These are phyloP conservation scores for Eristalis tenax DNA, from an alignment of 2,888 invertebrate genomes.

Conservation along the genomic window DNA sequence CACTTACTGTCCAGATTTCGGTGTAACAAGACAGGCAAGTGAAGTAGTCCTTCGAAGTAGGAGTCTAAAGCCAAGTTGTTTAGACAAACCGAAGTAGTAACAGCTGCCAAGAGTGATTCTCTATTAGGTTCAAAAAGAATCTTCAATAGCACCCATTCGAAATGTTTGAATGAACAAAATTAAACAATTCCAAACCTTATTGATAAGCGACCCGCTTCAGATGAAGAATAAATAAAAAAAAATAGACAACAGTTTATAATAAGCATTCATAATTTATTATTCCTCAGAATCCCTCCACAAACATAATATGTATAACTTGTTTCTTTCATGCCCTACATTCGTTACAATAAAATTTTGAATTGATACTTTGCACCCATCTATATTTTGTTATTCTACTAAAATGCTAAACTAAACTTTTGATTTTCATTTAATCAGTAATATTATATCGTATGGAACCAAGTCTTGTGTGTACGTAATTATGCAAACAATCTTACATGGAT, in stretches of 20 bases:
- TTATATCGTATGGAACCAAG: conserved; percentile 44
- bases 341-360: conserved; percentile 49
- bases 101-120: too few species aligned
- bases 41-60: too few species aligned
- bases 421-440: conserved; percentile 13
- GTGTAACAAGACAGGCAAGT: too few species aligned
- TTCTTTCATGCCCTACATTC: conserved; percentile 11
- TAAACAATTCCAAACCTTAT: too few species aligned
- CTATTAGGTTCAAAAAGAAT: too few species aligned
- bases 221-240: not conserved
- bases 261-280: conserved; percentile 58
- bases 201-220: too few species aligned
- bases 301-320: conserved; percentile 28
- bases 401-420: conserved; percentile 13
- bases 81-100: too few species aligned
- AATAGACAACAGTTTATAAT: conserved; percentile 16
- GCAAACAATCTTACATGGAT: conserved; percentile 39
- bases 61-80: too few species aligned
- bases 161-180: too few species aligned
- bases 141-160: too few species aligned
- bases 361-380: conserved; percentile 27
- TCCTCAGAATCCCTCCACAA: conserved; percentile 30
- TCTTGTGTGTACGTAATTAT: conserved; percentile 50
- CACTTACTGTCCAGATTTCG: too few species aligned
- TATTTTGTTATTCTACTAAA: conserved; percentile 49